Base-by-base conservation (phyloP, 2,888 invertebrate genomes). In the Acleris literana region DNA sequence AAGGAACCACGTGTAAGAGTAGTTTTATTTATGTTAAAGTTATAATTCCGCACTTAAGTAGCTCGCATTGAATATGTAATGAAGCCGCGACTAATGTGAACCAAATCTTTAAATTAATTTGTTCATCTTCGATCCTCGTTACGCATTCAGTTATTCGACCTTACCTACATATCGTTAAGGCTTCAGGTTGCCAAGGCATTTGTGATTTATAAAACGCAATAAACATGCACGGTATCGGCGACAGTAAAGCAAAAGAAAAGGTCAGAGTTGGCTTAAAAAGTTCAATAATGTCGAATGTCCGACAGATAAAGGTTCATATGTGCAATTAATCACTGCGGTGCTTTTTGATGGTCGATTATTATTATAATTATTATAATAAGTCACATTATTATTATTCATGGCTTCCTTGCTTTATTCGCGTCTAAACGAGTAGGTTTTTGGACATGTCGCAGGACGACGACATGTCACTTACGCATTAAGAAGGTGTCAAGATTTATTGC, bases 191-290 rank as follows among this genome's bases (percentile, higher is more conserved):
- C 56, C 70, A 68, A 70, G 63, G 67, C 52, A 66, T 59, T 69
- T 69, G 60, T 71, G 71, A 74, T 71, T 72, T 73, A 72, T 73
- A 74, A 75, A 74, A 79, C 76, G 76, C 74, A 74, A 76, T 76
- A 76, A 78, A 78, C 76, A 77, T 76, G 74, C 73, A 74, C 73
- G 76, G 69, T 73, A 76, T 76, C 73, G 74, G 77, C 76, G 78
- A 79, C 78, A 79, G 77, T 71, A 70, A 73, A 74, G 71, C 69
- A 75, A 77, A 79, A 78, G 75, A 76, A 79, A 78, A 81, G 81
- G 80, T 71, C 79, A 74, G 55, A 69, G 57, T 64, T 69, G 71
- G 77, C 74, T 74, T 75, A 74, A 77, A 65, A 78, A 81, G 80
- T 77, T 79, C 75, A 79, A 74, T 75, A 74, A 59, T 76, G 76